phyloP scores from a whole-genome alignment of 2,797 vertebrate species.

The Rallus crepitans region DNA sequence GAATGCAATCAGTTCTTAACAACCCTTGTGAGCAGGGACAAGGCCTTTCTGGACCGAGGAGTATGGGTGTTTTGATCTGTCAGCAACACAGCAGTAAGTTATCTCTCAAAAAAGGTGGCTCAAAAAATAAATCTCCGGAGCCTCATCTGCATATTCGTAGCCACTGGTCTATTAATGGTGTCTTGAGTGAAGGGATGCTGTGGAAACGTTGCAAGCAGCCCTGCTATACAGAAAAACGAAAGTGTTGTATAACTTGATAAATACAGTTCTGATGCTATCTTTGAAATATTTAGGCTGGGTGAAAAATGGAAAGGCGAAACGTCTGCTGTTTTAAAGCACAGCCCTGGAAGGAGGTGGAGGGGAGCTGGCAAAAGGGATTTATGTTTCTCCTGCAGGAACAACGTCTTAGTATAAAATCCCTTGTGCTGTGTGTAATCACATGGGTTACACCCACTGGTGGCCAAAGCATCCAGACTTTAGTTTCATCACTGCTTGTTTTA shows the following conservation, averaged over 20 bases:
- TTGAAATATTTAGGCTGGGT: conserved; percentile 62
- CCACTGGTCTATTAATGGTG: background rate
- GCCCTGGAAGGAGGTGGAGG: background rate
- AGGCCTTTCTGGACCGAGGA: background rate
- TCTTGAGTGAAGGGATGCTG: background rate
- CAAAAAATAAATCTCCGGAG: background rate
- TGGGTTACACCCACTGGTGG: conserved; percentile 51
- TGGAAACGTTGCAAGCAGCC: background rate
- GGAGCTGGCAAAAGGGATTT: conserved; percentile 6
- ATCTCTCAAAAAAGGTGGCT: background rate
- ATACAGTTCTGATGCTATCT: conserved; percentile 54
- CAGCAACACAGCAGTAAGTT: fast-evolving
- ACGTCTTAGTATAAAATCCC: conserved; percentile 27
- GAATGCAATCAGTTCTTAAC: background rate
- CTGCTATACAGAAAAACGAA: background rate
- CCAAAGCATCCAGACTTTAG: conserved; percentile 50
- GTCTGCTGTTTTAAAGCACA: conserved; percentile 2
- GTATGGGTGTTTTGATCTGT: background rate
- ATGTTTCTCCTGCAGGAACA: conserved; percentile 36
- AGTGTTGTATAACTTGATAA: conserved; percentile 44
- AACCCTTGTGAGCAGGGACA: background rate
- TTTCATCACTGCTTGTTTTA: conserved; percentile 47
- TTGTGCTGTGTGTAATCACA: conserved; percentile 33
- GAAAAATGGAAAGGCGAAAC: conserved; percentile 3
- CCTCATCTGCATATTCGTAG: background rate